Percentiles rank a stretch among this genome's conserved stretches.
Evolutionary conservation across 2,113 vertebrate species (phyloP).

Genomic region (Laticauda colubrina): DNA sequence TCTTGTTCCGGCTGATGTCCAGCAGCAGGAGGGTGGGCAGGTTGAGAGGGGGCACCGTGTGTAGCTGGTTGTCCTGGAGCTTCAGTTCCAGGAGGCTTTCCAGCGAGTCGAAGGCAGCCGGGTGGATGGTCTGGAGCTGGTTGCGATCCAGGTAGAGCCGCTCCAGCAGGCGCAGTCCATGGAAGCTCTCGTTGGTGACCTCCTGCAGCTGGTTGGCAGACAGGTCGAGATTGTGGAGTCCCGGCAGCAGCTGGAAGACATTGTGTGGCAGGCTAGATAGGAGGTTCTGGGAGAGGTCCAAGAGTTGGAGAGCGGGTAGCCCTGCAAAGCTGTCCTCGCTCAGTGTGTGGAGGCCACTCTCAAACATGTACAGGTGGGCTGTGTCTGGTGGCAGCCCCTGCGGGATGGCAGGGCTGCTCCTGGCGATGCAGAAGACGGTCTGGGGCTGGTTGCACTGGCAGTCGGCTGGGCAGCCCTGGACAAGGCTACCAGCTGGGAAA

Average conservation of each 20-base stretch:
- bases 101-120: conserved; percentile 80
- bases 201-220: conserved; percentile 87
- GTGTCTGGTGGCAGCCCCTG: conserved; percentile 72
- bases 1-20: conserved; percentile 86
- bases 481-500: neutral
- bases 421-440: conserved; percentile 70
- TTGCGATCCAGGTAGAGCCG: conserved; percentile 92
- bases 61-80: conserved; percentile 86
- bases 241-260: conserved; percentile 81
- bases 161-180: conserved; percentile 81
- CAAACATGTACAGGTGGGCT: conserved; percentile 81
- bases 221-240: conserved; percentile 90
- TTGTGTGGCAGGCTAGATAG: conserved; percentile 78
- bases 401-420: conserved; percentile 72
- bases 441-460: conserved; percentile 74
- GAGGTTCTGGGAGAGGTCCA: conserved; percentile 94
- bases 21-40: conserved; percentile 86
- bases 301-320: conserved; percentile 79
- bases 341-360: conserved; percentile 83
- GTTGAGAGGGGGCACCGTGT: conserved; percentile 72
- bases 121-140: conserved; percentile 82
- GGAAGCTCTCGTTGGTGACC: conserved; percentile 87
- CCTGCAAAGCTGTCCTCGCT: conserved; percentile 75
- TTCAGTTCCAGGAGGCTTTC: conserved; percentile 90
- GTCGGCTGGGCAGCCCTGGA: conserved; percentile 62